Base-by-base conservation (phyloP, 2,113 vertebrate genomes). In the Corapipo altera region DNA sequence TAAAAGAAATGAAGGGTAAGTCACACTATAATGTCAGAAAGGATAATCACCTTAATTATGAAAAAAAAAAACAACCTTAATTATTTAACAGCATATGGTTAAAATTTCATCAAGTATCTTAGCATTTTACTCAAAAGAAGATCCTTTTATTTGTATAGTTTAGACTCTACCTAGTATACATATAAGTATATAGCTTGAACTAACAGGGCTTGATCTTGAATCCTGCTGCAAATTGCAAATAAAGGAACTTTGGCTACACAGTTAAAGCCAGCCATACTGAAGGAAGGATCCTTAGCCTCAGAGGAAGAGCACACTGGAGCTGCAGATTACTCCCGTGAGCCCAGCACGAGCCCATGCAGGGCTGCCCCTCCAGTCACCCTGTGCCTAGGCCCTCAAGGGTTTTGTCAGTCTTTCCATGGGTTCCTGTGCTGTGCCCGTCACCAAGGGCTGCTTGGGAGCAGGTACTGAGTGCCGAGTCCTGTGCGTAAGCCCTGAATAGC, bases 361-460 rank as follows among this genome's bases (percentile, higher is more conserved):
- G 64, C 77, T 85, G 24, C 12, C 64, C 19, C 5, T 2, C 5
- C 57, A 35, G 27, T 4, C 0, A 5, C 51, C 21, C 64, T 0
- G 0, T 0, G 2, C 54, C 48, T 24, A 20, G 44, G 9, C 32
- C 23, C 5, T 1, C 8, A 7, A 28, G 24, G 37, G 59, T 55
- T 54, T 70, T 51, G 43, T 35, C 10, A 11, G 1, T 23, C 64
- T 55, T 59, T 73, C 41, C 55, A 2, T 0, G 0, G 21, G 32
- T 24, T 48, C 22, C 26, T 24, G 37, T 5, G 1, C 48, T 0
- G 0, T n/a, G 32, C 26, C 20, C 0, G 0, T 28, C 52, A 13
- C 23, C 26, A 8, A 9, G 17, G 5, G 11, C 32, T 18, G 3
- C 49, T 7, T 24, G 41, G 49, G 44, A 88, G 65, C 37, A 5